Percentiles rank a stretch among this genome's conserved stretches.
Evolutionary conservation across 2,797 vertebrate genomes (phyloP).

Genomic region (Characodon lateralis): DNA sequence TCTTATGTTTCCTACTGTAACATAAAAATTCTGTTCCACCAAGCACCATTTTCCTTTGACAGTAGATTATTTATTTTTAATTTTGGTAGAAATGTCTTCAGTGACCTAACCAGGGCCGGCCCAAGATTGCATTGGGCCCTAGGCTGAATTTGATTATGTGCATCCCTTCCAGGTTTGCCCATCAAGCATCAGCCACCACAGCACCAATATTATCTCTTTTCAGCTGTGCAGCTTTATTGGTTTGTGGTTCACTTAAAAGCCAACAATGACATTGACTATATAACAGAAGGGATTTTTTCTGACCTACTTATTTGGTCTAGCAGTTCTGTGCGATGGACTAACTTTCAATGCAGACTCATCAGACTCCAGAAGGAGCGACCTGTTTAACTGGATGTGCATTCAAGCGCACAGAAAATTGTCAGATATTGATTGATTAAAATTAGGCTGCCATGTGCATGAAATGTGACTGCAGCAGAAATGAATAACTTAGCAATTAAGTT

Average conservation of each 20-base stretch:
- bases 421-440: neutral
- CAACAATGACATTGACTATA: too few relatives aligned
- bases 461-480: neutral
- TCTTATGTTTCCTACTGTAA: neutral
- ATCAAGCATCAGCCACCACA: neutral
- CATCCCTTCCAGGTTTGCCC: too few relatives aligned
- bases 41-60: too few relatives aligned
- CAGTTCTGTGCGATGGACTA: too few relatives aligned
- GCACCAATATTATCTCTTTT: neutral
- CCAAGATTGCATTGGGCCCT: too few relatives aligned
- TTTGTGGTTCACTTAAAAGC: too few relatives aligned
- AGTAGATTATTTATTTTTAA: neutral
- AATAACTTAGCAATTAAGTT: too few relatives aligned
- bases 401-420: neutral
- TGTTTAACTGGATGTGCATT: neutral
- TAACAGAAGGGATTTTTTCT: too few relatives aligned
- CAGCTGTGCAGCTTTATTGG: too few relatives aligned
- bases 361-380: neutral
- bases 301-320: too few relatives aligned
- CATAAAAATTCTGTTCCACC: neutral
- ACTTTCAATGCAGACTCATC: neutral
- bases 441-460: neutral
- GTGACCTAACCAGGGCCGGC: too few relatives aligned
- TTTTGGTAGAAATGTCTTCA: too few relatives aligned
- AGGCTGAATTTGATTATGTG: neutral